Percentiles rank a stretch among this genome's conserved stretches.
Conservation (phyloP, 2,888 invertebrate species). For the Tetheella fluctuosa region DNA sequence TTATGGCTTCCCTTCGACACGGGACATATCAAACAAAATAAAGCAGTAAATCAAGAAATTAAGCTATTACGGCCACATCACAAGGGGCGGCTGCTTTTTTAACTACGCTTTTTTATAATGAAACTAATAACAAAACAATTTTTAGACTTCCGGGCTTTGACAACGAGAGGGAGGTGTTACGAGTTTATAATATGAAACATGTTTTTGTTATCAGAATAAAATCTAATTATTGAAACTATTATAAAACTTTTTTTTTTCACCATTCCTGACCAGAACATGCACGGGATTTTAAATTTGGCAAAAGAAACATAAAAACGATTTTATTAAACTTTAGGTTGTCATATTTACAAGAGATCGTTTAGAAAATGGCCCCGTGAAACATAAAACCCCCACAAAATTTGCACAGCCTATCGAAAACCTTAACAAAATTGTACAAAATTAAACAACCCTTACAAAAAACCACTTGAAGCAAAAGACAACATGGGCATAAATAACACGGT, state of each 20-base stretch:
- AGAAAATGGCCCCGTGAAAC: not conserved
- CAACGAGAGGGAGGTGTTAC: conserved; percentile 33
- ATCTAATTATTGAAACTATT: conserved; percentile 15
- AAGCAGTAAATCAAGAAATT: conserved; percentile 62
- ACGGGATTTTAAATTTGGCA: not conserved
- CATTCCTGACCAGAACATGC: not conserved
- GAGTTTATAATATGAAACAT: conserved; percentile 47
- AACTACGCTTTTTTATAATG: conserved; percentile 47
- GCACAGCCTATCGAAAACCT: not conserved
- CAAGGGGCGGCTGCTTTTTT: conserved; percentile 42
- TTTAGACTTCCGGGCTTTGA: conserved; percentile 54
- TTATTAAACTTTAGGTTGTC: too few species aligned
- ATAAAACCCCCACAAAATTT: not conserved
- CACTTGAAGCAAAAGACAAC: conserved; percentile 46
- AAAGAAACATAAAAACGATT: too few species aligned
- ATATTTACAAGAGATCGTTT: too few species aligned
- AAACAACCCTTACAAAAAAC: conserved; percentile 32
- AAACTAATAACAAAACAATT: conserved; percentile 55
- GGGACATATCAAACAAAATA: conserved; percentile 44
- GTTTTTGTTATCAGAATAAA: conserved; percentile 41
- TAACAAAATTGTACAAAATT: not conserved
- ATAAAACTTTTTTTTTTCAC: not conserved
- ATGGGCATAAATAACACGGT: conserved; percentile 65
- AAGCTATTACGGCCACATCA: conserved; percentile 56
- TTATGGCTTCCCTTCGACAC: conserved; percentile 42